Evolutionary conservation across 2,888 invertebrate genomes (phyloP).

Genomic region (Sminthurides aquaticus): DNA sequence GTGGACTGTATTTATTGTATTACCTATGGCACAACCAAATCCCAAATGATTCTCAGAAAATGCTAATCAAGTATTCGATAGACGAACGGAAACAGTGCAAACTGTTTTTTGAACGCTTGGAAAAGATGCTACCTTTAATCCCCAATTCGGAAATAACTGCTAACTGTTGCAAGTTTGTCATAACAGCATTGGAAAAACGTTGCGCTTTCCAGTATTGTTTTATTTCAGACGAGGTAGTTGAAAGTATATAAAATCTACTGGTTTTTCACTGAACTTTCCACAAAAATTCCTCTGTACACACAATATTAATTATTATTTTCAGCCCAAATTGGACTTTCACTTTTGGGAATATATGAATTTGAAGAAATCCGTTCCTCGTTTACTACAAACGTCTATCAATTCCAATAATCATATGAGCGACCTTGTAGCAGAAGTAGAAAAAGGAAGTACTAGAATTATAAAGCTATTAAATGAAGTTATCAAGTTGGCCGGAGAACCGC

Average conservation of each 20-base stretch:
- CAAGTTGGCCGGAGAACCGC: background rate
- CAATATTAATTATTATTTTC: too few species aligned
- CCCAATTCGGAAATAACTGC: background rate
- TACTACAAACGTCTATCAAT: slow-evolving; percentile 5
- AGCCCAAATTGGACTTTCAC: slow-evolving; percentile 13
- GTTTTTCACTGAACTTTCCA: too few species aligned
- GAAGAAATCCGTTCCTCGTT: slow-evolving; percentile 9
- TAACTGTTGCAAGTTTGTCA: slow-evolving; percentile 8
- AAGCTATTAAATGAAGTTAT: slow-evolving; percentile 7
- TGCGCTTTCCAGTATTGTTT: slow-evolving; percentile 11
- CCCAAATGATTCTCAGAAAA: slow-evolving; percentile 9
- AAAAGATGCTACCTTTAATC: background rate
- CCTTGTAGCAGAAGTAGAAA: background rate
- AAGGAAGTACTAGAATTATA: background rate
- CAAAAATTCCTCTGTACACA: too few species aligned
- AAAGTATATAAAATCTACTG: background rate
- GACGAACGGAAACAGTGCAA: slow-evolving; percentile 1
- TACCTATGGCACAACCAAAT: slow-evolving; percentile 20
- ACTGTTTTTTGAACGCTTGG: slow-evolving; percentile 6
- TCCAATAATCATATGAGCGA: background rate
- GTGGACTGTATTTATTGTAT: slow-evolving; percentile 17
- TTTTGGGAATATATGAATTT: slow-evolving; percentile 6
- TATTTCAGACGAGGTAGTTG: slow-evolving; percentile 18
- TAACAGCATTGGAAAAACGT: slow-evolving; percentile 7
- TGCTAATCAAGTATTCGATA: slow-evolving; percentile 12